Conservation (phyloP, 1,140 invertebrate genomes). For the Ephestia elutella region DNA sequence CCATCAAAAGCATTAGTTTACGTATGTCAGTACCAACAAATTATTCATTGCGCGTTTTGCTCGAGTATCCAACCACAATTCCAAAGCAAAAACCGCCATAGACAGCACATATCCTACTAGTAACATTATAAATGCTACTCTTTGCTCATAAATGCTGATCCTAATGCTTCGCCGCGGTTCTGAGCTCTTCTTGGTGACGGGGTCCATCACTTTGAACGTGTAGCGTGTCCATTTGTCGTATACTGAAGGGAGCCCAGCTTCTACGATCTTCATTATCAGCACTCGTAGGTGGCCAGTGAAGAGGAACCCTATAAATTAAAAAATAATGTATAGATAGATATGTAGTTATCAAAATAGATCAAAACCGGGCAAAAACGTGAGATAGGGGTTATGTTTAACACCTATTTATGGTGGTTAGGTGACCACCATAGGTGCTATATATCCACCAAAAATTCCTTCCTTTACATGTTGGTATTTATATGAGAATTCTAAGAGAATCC, state of each 20-base stretch:
- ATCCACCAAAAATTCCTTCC: too few species aligned
- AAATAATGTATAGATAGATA: too few species aligned
- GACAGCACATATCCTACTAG: slow-evolving; percentile 18
- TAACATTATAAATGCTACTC: slow-evolving; percentile 20
- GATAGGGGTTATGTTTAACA: too few species aligned
- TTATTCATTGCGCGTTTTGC: not conserved
- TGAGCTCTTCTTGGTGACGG: not conserved
- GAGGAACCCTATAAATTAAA: slow-evolving; percentile 32
- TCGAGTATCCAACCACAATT: slow-evolving; percentile 21
- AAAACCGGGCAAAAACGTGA: too few species aligned
- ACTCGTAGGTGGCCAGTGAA: slow-evolving; percentile 18
- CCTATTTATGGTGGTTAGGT: too few species aligned
- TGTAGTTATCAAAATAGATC: too few species aligned
- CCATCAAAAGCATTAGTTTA: not conserved
- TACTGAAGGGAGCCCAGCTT: slow-evolving; percentile 20
- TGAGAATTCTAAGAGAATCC: too few species aligned
- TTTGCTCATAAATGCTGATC: slow-evolving; percentile 15
- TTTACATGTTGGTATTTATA: too few species aligned
- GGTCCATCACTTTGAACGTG: slow-evolving; percentile 10
- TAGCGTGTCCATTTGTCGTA: slow-evolving; percentile 27
- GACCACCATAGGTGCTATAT: too few species aligned
- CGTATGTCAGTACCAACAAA: not conserved
- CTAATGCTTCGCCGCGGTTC: slow-evolving; percentile 16
- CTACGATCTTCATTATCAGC: slow-evolving; percentile 18
- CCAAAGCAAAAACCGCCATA: slow-evolving; percentile 13